phyloP scores from a whole-genome alignment of 2,888 invertebrate genomes.

The Ganaspis brasiliensis region DNA sequence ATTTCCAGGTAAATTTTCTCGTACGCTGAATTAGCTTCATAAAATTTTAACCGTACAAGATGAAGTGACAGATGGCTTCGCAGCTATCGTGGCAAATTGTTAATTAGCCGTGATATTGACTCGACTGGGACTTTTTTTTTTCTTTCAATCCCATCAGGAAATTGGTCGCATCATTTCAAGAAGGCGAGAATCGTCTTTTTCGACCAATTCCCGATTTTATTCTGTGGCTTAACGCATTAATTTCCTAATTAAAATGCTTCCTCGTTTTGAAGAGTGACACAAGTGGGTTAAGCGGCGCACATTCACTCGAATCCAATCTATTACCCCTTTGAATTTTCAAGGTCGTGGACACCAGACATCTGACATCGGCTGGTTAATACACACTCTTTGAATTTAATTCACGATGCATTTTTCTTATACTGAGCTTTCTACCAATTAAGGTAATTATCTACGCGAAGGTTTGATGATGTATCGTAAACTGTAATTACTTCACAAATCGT shows the following conservation, averaged over 20 bases:
- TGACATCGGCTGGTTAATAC: conserved; percentile 52
- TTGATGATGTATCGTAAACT: conserved; percentile 4
- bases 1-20: too few species aligned
- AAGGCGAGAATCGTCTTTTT: conserved; percentile 2
- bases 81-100: conserved; percentile 11
- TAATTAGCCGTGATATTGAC: conserved; percentile 14
- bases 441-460: conserved; percentile 1
- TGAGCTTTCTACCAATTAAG: conserved; percentile 9
- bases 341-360: conserved; percentile 61
- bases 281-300: conserved; percentile 65
- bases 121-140: not conserved
- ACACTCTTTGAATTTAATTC: conserved; percentile 53
- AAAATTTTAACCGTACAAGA: not conserved
- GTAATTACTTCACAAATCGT: not conserved
- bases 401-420: conserved; percentile 31
- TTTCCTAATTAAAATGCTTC: not conserved
- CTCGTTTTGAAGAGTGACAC: conserved; percentile 38
- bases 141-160: not conserved
- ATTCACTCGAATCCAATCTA: conserved; percentile 51
- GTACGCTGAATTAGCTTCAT: not conserved
- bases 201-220: not conserved
- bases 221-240: conserved; percentile 22
- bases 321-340: conserved; percentile 63
- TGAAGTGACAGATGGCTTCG: conserved; percentile 3
- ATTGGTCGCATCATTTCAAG: conserved; percentile 44